Evolutionary conservation across 2,888 invertebrate species (phyloP), one percentile per base, ranked within the genome.

Genomic region (Mamestra brassicae): DNA sequence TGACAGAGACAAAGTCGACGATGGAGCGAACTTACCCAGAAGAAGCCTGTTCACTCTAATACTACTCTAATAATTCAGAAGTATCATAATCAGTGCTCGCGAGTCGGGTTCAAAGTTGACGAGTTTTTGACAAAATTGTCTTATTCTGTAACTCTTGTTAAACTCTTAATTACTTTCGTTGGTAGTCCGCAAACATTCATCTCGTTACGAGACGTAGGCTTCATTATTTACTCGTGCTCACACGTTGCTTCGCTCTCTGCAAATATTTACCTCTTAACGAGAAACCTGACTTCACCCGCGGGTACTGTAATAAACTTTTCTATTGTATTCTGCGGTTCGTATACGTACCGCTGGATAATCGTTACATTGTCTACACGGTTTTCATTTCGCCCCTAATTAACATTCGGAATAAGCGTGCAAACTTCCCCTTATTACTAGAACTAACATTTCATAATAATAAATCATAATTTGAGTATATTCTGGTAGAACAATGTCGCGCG

Each of bases 211-310:
- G 86, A 88, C 91, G 92, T 94, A 95, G 94, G 92, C 93, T 94
- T 93, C 94, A 95, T 95, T 96, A 95, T 95, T 95, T 95, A 91
- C 94, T 91, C 89, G 91, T 91, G 89, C 94, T 93, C 92, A 93
- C 94, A 94, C 93, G 92, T 93, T 90, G 92, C 92, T 89, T 89
- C 93, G 89, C 92, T 89, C 90, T 89, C 87, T 85, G 88, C 93
- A 95, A 95, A 95, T 95, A 94, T 95, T 95, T 95, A 93, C 93
- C 92, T 92, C 93, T 93, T 93, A 94, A 95, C 94, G 93, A 95
- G 94, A 92, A 94, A 93, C 93, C 94, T 95, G 95, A 94, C 95
- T 95, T 94, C 87, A 91, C 93, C 92, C 93, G 90, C 88, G 92
- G 92, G 92, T 89, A 87, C 90, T 84, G 92, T 93, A 94, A 94